Percentiles rank a stretch among this genome's conserved stretches.
Evolutionary conservation across 2,113 vertebrate species (phyloP).

Genomic region (Hippocampus guttulatus): DNA sequence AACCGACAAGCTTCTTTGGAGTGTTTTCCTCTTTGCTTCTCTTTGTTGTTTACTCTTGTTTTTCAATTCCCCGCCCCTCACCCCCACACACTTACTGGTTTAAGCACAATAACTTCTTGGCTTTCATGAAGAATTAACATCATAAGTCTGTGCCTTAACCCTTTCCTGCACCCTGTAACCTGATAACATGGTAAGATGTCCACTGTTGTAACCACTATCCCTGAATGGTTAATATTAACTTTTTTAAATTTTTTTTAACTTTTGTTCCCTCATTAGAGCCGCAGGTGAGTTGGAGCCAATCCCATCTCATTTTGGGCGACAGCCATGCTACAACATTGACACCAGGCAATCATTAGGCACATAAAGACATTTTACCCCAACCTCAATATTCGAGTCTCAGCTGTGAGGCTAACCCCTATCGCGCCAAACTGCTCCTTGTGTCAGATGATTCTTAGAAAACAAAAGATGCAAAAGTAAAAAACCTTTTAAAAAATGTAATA

Average conservation of each 20-base stretch:
- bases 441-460: background rate
- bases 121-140: background rate
- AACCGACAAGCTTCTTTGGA: slow-evolving; percentile 40
- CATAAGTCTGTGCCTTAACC: background rate
- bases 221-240: too few relatives aligned
- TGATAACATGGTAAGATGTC: too few relatives aligned
- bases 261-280: too few relatives aligned
- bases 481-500: background rate
- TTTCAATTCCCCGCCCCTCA: background rate
- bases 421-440: background rate
- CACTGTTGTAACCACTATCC: too few relatives aligned
- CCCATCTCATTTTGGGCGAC: background rate
- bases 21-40: slow-evolving; percentile 19
- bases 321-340: too few relatives aligned
- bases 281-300: background rate
- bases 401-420: too few relatives aligned
- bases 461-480: background rate
- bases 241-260: too few relatives aligned
- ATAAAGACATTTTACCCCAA: too few relatives aligned
- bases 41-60: background rate
- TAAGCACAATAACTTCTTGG: background rate
- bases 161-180: too few relatives aligned
- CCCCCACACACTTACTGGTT: background rate
- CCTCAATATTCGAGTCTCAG: too few relatives aligned
- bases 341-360: too few relatives aligned